Evolutionary conservation across 1,140 invertebrate species (phyloP).

Genomic region (Lysiphlebus fabarum): DNA sequence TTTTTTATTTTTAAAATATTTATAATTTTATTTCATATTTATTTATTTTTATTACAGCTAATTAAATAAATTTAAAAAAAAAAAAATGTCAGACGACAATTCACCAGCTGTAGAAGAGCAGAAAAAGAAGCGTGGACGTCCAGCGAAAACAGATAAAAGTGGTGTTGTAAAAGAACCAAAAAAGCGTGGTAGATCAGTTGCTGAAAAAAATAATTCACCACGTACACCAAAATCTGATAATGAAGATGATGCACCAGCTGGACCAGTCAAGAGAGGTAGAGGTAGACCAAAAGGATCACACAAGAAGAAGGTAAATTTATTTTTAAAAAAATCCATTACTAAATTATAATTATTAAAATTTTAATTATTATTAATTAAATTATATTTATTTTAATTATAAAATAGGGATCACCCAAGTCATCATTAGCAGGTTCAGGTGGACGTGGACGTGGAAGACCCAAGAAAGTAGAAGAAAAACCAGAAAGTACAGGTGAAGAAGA

Average conservation of each 20-base stretch:
- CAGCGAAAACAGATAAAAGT: conserved; percentile 44
- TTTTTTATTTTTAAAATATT: too few relatives aligned
- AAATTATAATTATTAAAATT: background rate
- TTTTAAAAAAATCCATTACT: background rate
- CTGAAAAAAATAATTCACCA: conserved; percentile 45
- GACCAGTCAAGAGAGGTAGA: conserved; percentile 54
- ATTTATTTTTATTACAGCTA: conserved; percentile 12
- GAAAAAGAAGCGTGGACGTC: conserved; percentile 54
- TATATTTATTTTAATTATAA: conserved; percentile 21
- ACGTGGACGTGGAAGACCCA: conserved; percentile 52
- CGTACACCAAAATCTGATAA: conserved; percentile 48
- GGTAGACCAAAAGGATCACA: conserved; percentile 54
- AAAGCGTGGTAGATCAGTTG: conserved; percentile 47
- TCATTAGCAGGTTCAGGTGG: conserved; percentile 33
- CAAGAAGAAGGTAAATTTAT: conserved; percentile 49
- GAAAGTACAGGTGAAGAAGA: conserved; percentile 55
- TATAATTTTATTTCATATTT: background rate
- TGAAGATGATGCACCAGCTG: conserved; percentile 50
- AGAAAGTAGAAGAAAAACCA: conserved; percentile 55
- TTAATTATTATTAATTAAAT: background rate
- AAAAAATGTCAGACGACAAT: conserved; percentile 53
- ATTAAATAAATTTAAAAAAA: conserved; percentile 13
- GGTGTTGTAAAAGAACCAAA: conserved; percentile 50
- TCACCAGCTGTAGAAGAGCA: conserved; percentile 52
- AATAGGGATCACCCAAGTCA: conserved; percentile 42